Conservation (phyloP, 2,888 invertebrate species). For the Nasonia oneida region DNA sequence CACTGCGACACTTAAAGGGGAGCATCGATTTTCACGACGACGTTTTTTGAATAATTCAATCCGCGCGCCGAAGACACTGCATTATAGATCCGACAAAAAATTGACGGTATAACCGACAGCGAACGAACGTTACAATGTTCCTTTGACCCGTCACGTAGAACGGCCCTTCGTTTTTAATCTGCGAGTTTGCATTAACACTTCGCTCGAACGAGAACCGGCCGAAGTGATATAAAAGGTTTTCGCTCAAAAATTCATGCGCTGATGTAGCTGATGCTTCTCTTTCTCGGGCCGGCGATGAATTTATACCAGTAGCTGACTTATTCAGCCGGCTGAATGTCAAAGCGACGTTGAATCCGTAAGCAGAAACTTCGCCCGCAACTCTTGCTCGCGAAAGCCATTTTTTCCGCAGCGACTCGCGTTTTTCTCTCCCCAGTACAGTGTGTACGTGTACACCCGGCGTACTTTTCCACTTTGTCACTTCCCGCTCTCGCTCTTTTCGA, state of each 20-base stretch:
- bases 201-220: neutral
- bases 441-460: neutral
- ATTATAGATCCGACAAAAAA: too few relatives aligned
- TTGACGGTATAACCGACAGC: too few relatives aligned
- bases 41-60: neutral
- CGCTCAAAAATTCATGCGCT: neutral
- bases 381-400: neutral
- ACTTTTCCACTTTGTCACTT: slow-evolving; percentile 1
- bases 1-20: neutral
- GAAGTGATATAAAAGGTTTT: neutral
- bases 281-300: neutral
- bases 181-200: neutral
- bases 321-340: slow-evolving; percentile 1
- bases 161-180: neutral
- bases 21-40: neutral
- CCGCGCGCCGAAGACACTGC: neutral
- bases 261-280: neutral
- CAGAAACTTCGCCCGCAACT: neutral
- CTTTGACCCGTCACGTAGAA: too few relatives aligned
- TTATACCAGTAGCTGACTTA: neutral
- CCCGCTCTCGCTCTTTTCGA: neutral
- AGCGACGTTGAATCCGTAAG: neutral
- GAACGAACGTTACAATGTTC: too few relatives aligned
- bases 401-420: neutral
- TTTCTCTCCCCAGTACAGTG: neutral